phyloP scores from a whole-genome alignment of 2,888 invertebrate species.

The Venustoraphidia nigricollis region DNA sequence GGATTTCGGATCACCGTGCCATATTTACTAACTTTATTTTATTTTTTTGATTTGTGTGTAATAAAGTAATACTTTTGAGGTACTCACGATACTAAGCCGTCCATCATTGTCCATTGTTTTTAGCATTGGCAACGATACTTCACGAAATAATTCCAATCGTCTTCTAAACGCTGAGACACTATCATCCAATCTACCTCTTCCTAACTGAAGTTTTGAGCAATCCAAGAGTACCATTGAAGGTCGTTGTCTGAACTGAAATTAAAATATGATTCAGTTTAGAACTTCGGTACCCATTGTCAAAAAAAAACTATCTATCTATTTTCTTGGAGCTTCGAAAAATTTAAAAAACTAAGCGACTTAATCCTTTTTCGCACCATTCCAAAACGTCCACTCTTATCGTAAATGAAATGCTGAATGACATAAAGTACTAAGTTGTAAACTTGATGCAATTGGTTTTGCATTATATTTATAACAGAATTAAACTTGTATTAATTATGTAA shows the following conservation, averaged over 20 bases:
- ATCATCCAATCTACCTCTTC: constrained; percentile 71
- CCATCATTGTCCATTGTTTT: constrained; percentile 69
- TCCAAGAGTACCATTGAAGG: constrained; percentile 76
- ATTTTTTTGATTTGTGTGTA: not conserved
- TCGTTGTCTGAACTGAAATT: constrained; percentile 51
- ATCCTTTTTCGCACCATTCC: not conserved
- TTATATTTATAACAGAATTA: not conserved
- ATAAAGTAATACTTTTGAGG: not conserved
- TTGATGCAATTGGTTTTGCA: not conserved
- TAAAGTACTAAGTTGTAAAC: not conserved
- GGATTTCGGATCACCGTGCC: no score
- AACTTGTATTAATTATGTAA: not conserved
- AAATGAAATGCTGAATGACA: not conserved
- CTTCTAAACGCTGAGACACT: constrained; percentile 72
- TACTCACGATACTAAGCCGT: constrained; percentile 68
- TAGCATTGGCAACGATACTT: constrained; percentile 77
- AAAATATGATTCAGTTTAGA: constrained; percentile 8
- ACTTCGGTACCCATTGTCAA: not conserved
- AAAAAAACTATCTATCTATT: not conserved
- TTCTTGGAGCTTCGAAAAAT: not conserved
- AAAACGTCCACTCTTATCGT: not conserved
- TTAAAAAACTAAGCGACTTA: not conserved
- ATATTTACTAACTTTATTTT: no score
- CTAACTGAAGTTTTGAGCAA: constrained; percentile 79
- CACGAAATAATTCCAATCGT: constrained; percentile 72